phyloP scores from a whole-genome alignment of 2,113 vertebrate genomes.

The Lophius piscatorius region DNA sequence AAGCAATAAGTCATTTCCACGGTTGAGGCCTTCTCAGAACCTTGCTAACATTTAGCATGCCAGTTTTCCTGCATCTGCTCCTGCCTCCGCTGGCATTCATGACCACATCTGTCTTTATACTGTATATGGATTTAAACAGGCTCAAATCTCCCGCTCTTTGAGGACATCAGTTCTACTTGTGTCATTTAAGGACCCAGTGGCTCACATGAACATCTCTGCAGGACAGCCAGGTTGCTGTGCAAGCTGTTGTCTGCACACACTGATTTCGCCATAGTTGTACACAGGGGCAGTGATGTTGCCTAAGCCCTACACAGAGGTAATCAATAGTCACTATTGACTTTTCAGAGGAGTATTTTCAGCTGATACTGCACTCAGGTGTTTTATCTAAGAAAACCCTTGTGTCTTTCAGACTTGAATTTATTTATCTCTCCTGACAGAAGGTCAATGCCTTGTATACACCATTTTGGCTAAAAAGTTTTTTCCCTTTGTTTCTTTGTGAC shows the following conservation, averaged over 20 bases:
- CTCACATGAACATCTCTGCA: constrained; percentile 39
- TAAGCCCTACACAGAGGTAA: constrained; percentile 53
- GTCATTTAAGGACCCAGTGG: constrained; percentile 46
- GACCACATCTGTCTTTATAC: too few relatives aligned
- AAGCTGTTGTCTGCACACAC: constrained; percentile 26
- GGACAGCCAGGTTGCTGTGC: constrained; percentile 27
- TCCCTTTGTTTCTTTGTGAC: too few relatives aligned
- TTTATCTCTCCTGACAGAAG: constrained; percentile 24
- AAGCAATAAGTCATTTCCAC: constrained; percentile 16
- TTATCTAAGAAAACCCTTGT: constrained; percentile 27
- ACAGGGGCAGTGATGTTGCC: constrained; percentile 63
- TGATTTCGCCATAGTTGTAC: constrained; percentile 53
- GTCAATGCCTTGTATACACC: constrained; percentile 24
- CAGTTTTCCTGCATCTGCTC: constrained; percentile 16
- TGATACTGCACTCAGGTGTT: constrained; percentile 40
- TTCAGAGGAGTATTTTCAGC: constrained; percentile 60
- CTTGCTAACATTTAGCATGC: constrained; percentile 24
- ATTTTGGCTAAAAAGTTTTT: too few relatives aligned
- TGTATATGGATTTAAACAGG: too few relatives aligned
- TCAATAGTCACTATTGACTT: constrained; percentile 66
- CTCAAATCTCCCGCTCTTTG: too few relatives aligned
- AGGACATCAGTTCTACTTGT: constrained; percentile 57
- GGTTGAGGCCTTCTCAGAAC: constrained; percentile 23
- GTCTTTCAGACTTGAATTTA: constrained; percentile 9
- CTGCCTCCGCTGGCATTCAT: too few relatives aligned